Percentiles rank a stretch among this genome's conserved stretches.
phyloP scores from a whole-genome alignment of 2,113 vertebrate species.

The Leucoraja erinaceus region DNA sequence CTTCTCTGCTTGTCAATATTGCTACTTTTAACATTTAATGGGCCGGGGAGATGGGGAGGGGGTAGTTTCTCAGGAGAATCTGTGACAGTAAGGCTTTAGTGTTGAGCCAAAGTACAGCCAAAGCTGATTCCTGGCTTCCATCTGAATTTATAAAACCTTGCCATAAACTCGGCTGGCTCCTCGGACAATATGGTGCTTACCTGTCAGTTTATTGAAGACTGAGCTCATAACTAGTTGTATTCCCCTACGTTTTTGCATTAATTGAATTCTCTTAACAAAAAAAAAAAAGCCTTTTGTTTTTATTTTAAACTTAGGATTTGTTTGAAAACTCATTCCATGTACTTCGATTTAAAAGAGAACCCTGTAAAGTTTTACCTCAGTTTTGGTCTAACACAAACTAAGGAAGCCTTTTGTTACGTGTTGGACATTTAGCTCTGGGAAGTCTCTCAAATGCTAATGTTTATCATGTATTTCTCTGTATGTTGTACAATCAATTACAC shows the following conservation, averaged over 20 bases:
- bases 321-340: not conserved
- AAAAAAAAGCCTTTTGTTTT: not conserved
- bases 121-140: constrained; percentile 46
- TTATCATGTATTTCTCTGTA: constrained; percentile 64
- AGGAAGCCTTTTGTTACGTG: constrained; percentile 26
- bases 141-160: constrained; percentile 9
- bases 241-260: not conserved
- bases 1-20: constrained; percentile 64
- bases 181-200: not conserved
- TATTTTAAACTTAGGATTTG: not conserved
- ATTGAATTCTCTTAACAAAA: not conserved
- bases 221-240: not conserved
- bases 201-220: not conserved
- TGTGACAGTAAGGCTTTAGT: constrained; percentile 54
- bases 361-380: not conserved
- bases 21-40: constrained; percentile 59
- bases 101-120: constrained; percentile 51
- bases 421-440: constrained; percentile 58
- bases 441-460: constrained; percentile 61
- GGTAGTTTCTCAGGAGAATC: constrained; percentile 73
- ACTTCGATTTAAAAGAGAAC: constrained; percentile 26
- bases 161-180: not conserved
- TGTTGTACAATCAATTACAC: constrained; percentile 85
- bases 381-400: constrained; percentile 6
- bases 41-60: constrained; percentile 59